phyloP scores from a whole-genome alignment of 1,140 invertebrate genomes.

The Arctopsyche grandis region DNA sequence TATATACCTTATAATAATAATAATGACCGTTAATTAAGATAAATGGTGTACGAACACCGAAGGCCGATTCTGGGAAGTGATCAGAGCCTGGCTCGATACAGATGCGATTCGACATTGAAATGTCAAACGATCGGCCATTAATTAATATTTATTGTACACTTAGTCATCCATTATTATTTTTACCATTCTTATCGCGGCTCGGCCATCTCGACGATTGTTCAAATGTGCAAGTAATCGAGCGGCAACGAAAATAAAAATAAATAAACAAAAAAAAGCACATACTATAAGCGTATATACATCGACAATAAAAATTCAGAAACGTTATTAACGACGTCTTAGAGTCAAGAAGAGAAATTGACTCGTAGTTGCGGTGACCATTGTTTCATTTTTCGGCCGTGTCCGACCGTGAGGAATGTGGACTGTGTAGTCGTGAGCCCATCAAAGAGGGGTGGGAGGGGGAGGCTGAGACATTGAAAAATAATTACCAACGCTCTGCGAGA shows the following conservation, averaged over 20 bases:
- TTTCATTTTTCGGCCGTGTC: background rate
- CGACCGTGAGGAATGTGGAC: background rate
- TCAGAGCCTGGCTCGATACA: constrained; percentile 15
- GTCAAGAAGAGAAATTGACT: constrained; percentile 19
- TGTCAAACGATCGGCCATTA: constrained; percentile 27
- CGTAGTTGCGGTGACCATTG: background rate
- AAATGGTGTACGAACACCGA: constrained; percentile 22
- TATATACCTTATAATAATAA: constrained; percentile 26
- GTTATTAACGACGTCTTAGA: background rate
- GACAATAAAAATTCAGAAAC: constrained; percentile 1
- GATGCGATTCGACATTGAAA: constrained; percentile 35
- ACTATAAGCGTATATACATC: background rate
- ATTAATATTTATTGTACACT: constrained; percentile 38
- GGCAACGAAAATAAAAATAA: constrained; percentile 8
- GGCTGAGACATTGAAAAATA: constrained; percentile 19
- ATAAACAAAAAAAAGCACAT: background rate
- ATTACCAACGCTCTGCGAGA: background rate
- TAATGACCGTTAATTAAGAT: constrained; percentile 35
- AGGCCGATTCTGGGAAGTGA: constrained; percentile 5
- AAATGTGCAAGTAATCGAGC: constrained; percentile 29
- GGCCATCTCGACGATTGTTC: constrained; percentile 18
- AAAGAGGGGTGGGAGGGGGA: background rate
- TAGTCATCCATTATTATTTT: constrained; percentile 32
- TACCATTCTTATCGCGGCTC: background rate
- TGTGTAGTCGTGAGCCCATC: constrained; percentile 3